Base-by-base conservation (phyloP, 2,888 invertebrate species). In the Adelphocoris suturalis region DNA sequence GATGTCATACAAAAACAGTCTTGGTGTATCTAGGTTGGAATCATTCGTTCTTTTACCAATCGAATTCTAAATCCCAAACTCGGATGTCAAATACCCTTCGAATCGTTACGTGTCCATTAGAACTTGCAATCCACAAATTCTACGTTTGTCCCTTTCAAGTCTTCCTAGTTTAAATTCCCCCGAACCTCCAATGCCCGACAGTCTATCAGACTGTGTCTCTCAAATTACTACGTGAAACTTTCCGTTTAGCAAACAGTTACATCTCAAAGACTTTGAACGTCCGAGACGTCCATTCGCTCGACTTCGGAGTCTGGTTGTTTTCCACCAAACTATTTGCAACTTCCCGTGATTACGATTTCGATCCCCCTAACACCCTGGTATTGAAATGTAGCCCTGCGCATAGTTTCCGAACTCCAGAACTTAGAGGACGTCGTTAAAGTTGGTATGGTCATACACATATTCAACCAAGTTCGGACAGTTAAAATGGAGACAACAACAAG, bases 171-270 rank as follows among this genome's bases (percentile, higher is more conserved):
- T 23, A 68, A 68, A 12, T 68, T 27, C 68, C 23, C 68, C 11
- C n/a, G 19, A 68, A 68, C 11, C 68, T 23, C 68, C 9, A 16
- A 19, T n/a, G n/a, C 68, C 23, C 19, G 68, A 68, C 23, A 3
- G 61, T 61, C 61, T n/a, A 13, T 52, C 52, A 16, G 52, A 4
- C 61, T 23, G 68, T 11, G 23, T 19, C 68, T 68, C 23, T 7
- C 68, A 11, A 68, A 68, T 23, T 23, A 9, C 68, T 11, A 13
- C 52, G 52, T 23, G 23, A 27, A 68, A 68, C 68, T 68, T 19
- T 27, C 68, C 68, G 68, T 68, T 68, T 23, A 68, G 23, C 23
- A 68, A 68, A 68, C 68, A 68, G 68, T 23, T 68, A 19, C 5
- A 23, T 68, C 27, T 13, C 23, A 23, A 68, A 68, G n/a, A 19